Conservation (phyloP, 1,140 invertebrate genomes). For the Drosophila miranda region DNA sequence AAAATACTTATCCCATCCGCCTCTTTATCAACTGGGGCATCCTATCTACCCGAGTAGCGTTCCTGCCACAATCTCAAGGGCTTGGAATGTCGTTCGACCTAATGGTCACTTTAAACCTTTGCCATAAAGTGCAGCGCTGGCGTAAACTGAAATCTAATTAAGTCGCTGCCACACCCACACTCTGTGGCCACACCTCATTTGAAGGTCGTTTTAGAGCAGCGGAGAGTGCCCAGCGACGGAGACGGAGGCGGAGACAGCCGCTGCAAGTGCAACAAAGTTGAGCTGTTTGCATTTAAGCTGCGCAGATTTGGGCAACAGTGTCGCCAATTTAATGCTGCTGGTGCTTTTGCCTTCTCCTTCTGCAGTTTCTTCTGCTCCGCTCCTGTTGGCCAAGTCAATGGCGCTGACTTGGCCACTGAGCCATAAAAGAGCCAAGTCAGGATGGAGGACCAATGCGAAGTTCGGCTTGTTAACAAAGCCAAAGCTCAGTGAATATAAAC, state of each 20-base stretch:
- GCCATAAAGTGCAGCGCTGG: conserved; percentile 48
- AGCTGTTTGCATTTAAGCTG: conserved; percentile 69
- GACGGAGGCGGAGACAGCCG: background rate
- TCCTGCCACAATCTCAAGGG: conserved; percentile 31
- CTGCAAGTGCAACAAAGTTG: conserved; percentile 66
- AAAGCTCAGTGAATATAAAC: conserved; percentile 52
- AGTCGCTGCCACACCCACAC: conserved; percentile 34
- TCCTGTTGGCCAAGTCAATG: conserved; percentile 12
- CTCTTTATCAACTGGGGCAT: conserved; percentile 3
- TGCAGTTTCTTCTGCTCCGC: background rate
- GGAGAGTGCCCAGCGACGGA: background rate
- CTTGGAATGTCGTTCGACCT: conserved; percentile 32
- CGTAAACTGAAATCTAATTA: conserved; percentile 66
- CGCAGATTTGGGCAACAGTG: conserved; percentile 74
- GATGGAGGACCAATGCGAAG: conserved; percentile 20
- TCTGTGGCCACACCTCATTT: conserved; percentile 32
- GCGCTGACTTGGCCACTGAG: conserved; percentile 37
- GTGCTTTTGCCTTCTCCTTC: conserved; percentile 1
- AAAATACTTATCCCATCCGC: background rate
- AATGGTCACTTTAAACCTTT: conserved; percentile 47
- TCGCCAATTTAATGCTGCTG: conserved; percentile 61
- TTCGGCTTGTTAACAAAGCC: conserved; percentile 46
- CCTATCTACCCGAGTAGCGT: too few relatives aligned
- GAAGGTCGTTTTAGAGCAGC: conserved; percentile 60
- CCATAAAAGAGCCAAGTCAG: conserved; percentile 43